Conservation (phyloP, 1,140 invertebrate species). For the Chionoecetes opilio region DNA sequence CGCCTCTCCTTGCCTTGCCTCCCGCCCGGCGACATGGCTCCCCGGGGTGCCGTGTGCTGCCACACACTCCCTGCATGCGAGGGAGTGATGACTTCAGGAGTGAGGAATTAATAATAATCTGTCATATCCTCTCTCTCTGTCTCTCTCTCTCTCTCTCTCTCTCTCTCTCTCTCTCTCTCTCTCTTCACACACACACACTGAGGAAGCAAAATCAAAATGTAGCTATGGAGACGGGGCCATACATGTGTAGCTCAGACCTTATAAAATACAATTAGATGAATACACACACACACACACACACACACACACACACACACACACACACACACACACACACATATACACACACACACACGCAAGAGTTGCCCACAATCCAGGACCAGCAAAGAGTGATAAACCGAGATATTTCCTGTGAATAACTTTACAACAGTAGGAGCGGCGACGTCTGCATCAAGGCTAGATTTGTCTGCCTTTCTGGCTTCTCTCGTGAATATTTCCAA, state of each 20-base stretch:
- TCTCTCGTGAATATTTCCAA: too few species aligned
- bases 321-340: too few species aligned
- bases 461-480: not conserved
- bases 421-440: not conserved
- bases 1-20: not conserved
- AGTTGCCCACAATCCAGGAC: not conserved
- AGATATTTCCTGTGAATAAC: not conserved
- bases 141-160: slow-evolving; percentile 27
- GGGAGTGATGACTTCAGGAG: not conserved
- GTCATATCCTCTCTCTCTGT: not conserved
- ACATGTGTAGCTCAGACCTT: too few species aligned
- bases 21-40: not conserved
- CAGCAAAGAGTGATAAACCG: not conserved
- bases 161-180: slow-evolving; percentile 6
- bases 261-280: too few species aligned
- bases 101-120: slow-evolving; percentile 18
- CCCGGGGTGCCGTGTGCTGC: not conserved
- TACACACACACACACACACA: too few species aligned
- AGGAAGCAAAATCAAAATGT: too few species aligned
- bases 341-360: too few species aligned
- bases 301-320: too few species aligned
- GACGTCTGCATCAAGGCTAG: not conserved
- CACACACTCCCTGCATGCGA: not conserved
- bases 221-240: too few species aligned
- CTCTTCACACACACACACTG: too few species aligned